These are phyloP conservation scores for Galemys pyrenaicus DNA, from an alignment of 2,113 vertebrate genomes.

Conservation along the genomic window DNA sequence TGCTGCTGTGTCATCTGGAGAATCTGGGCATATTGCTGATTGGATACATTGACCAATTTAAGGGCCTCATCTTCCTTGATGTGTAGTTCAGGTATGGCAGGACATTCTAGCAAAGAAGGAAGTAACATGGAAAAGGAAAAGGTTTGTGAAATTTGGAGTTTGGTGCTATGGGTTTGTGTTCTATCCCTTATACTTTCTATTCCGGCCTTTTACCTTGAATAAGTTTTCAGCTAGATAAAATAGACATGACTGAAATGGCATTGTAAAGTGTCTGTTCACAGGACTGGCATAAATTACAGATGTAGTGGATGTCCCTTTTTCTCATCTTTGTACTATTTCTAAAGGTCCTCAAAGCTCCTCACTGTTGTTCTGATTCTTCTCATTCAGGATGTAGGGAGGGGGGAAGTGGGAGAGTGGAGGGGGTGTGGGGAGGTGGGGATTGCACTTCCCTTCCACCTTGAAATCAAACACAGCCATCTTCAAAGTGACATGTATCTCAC, in stretches of 20 bases:
- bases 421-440: not conserved
- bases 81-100: conserved; percentile 88
- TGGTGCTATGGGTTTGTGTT: not conserved
- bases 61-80: conserved; percentile 89
- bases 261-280: not conserved
- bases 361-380: not conserved
- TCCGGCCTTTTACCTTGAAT: not conserved
- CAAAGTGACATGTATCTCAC: not conserved
- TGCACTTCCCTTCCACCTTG: not conserved
- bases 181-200: not conserved
- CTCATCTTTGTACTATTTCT: not conserved
- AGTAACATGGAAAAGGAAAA: conserved; percentile 27
- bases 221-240: not conserved
- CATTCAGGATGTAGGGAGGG: not conserved
- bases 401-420: too few species aligned
- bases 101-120: conserved; percentile 87
- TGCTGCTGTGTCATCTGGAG: conserved; percentile 89
- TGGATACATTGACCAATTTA: conserved; percentile 89
- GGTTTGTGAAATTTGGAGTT: not conserved
- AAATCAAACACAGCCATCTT: not conserved
- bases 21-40: conserved; percentile 91
- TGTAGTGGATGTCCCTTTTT: not conserved
- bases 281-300: not conserved
- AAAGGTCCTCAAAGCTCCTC: not conserved
- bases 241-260: not conserved